phyloP scores from a whole-genome alignment of 2,888 invertebrate species.

The Acheta domesticus region DNA sequence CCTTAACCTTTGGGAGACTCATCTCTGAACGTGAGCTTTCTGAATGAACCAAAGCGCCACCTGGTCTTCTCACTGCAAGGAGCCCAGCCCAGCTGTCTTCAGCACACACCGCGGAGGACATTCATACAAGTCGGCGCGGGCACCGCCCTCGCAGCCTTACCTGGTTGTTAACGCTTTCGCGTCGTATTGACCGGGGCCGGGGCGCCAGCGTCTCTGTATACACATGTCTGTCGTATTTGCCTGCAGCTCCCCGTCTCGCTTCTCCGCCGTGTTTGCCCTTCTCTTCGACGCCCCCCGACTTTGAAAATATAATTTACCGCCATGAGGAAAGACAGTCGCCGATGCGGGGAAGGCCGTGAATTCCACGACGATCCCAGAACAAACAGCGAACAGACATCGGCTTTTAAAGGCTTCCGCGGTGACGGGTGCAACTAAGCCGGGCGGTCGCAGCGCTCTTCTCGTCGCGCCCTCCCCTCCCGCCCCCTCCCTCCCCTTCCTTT shows the following conservation, averaged over 20 bases:
- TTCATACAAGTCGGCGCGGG: too few relatives aligned
- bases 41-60: too few relatives aligned
- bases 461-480: not conserved
- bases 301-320: not conserved
- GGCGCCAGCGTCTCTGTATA: too few relatives aligned
- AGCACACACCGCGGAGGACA: too few relatives aligned
- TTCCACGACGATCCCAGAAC: not conserved
- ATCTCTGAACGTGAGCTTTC: too few relatives aligned
- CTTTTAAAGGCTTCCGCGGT: not conserved
- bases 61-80: too few relatives aligned
- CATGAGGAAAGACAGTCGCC: not conserved
- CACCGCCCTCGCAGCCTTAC: too few relatives aligned
- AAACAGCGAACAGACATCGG: not conserved
- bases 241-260: not conserved
- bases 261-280: not conserved
- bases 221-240: not conserved
- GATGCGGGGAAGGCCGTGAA: not conserved
- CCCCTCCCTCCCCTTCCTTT: constrained; percentile 23
- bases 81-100: too few relatives aligned
- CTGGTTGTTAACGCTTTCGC: too few relatives aligned
- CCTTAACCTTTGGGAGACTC: too few relatives aligned
- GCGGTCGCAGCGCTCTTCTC: not conserved
- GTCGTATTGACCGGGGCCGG: too few relatives aligned
- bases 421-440: too few relatives aligned
- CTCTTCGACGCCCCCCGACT: not conserved